Evolutionary conservation across 2,888 invertebrate genomes (phyloP).

Genomic region (Rotaria socialis): DNA sequence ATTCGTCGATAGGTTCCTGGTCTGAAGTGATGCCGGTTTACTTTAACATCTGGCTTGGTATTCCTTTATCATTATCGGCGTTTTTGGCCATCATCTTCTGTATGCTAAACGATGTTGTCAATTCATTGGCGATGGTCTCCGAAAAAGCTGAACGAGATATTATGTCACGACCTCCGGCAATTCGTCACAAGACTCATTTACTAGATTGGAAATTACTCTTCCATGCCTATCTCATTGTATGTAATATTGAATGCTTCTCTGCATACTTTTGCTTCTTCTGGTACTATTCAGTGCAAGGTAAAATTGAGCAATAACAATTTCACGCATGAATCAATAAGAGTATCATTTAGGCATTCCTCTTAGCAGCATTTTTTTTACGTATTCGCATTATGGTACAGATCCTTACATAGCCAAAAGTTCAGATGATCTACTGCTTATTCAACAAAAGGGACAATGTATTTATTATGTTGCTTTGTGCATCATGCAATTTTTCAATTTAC

Average conservation of each 20-base stretch:
- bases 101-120: conserved; percentile 22
- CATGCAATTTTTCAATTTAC: conserved; percentile 37
- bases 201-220: conserved; percentile 38
- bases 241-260: conserved; percentile 9
- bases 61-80: conserved; percentile 39
- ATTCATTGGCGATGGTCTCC: conserved; percentile 36
- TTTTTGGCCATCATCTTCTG: conserved; percentile 35
- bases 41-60: conserved; percentile 36
- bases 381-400: too few relatives aligned
- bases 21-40: conserved; percentile 37
- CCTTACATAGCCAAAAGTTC: too few relatives aligned
- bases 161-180: conserved; percentile 32
- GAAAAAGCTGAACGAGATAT: conserved; percentile 42
- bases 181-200: conserved; percentile 25
- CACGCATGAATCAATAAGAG: not conserved
- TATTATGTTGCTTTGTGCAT: conserved; percentile 33
- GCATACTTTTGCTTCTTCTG: not conserved
- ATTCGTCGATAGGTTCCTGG: conserved; percentile 4
- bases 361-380: not conserved
- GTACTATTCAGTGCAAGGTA: too few relatives aligned
- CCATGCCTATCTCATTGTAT: conserved; percentile 37
- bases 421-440: not conserved
- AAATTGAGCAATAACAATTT: too few relatives aligned
- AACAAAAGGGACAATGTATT: not conserved
- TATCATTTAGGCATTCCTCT: not conserved